Percentiles rank a stretch among this genome's conserved stretches.
phyloP scores from a whole-genome alignment of 2,888 invertebrate species.

The Nasonia oneida region DNA sequence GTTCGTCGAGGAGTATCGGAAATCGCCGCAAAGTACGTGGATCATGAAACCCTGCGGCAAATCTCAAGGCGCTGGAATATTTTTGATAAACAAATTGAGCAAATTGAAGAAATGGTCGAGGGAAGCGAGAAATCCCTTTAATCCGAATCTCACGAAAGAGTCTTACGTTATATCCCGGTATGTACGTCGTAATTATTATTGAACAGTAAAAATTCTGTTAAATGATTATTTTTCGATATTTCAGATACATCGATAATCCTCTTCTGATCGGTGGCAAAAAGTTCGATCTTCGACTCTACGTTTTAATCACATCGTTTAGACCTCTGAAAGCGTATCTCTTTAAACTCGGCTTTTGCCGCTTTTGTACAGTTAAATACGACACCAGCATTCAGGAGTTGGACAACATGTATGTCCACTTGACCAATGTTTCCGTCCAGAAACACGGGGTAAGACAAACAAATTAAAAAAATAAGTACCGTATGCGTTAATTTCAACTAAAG shows the following conservation, averaged over 20 bases:
- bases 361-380: constrained; percentile 97
- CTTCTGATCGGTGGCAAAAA: constrained; percentile 97
- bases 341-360: constrained; percentile 95
- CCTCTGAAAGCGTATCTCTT: constrained; percentile 96
- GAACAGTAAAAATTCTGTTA: background rate
- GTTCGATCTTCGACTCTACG: constrained; percentile 95
- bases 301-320: constrained; percentile 95
- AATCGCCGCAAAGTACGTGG: constrained; percentile 97
- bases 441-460: constrained; percentile 85
- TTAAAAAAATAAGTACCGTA: background rate
- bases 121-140: constrained; percentile 91
- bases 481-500: background rate
- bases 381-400: constrained; percentile 92
- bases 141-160: constrained; percentile 91
- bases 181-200: constrained; percentile 66
- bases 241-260: constrained; percentile 94
- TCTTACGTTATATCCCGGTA: constrained; percentile 96
- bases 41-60: constrained; percentile 98
- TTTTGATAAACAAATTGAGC: constrained; percentile 96
- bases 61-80: constrained; percentile 96
- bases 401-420: constrained; percentile 96
- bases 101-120: constrained; percentile 95
- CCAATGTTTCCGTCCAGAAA: constrained; percentile 99
- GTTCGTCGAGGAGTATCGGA: constrained; percentile 97
- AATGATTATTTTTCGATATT: background rate